Evolutionary conservation across 2,888 invertebrate genomes (phyloP).

Genomic region (Watsonalla cultraria): DNA sequence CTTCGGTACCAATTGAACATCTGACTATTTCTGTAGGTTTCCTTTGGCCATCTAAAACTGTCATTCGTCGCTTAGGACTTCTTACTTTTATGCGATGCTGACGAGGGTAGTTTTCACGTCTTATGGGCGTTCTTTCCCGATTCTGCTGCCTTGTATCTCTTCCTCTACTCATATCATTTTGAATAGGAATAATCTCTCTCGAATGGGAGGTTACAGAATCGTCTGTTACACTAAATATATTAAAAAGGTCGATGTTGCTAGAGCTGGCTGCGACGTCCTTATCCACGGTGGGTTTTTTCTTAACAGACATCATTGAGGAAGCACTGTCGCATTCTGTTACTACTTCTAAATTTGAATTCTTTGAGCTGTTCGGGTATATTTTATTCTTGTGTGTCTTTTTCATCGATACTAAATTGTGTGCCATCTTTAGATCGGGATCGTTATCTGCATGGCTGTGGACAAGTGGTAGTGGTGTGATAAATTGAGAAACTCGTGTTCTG

Average conservation of each 20-base stretch:
- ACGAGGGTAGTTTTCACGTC: constrained; percentile 40
- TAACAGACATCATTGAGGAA: constrained; percentile 17
- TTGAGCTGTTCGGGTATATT: constrained; percentile 34
- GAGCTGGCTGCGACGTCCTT: constrained; percentile 50
- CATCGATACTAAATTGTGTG: constrained; percentile 14
- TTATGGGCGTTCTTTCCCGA: constrained; percentile 29
- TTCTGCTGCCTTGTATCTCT: constrained; percentile 11
- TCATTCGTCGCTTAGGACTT: constrained; percentile 49
- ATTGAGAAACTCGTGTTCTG: too few relatives aligned
- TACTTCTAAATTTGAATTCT: constrained; percentile 29
- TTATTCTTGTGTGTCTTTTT: constrained; percentile 35
- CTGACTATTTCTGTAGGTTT: constrained; percentile 21
- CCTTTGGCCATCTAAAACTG: constrained; percentile 24
- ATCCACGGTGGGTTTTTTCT: constrained; percentile 25
- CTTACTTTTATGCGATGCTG: constrained; percentile 61
- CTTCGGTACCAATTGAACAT: constrained; percentile 26
- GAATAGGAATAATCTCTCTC: constrained; percentile 5
- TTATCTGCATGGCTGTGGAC: constrained; percentile 29
- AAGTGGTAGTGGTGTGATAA: background rate
- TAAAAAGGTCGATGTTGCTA: constrained; percentile 43
- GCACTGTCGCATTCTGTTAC: constrained; percentile 36
- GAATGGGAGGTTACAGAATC: constrained; percentile 10
- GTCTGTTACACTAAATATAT: constrained; percentile 11
- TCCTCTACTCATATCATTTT: constrained; percentile 15
- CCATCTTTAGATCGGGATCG: constrained; percentile 24